Base-by-base conservation (phyloP, 2,113 vertebrate species). In the Nycticorax nycticorax region DNA sequence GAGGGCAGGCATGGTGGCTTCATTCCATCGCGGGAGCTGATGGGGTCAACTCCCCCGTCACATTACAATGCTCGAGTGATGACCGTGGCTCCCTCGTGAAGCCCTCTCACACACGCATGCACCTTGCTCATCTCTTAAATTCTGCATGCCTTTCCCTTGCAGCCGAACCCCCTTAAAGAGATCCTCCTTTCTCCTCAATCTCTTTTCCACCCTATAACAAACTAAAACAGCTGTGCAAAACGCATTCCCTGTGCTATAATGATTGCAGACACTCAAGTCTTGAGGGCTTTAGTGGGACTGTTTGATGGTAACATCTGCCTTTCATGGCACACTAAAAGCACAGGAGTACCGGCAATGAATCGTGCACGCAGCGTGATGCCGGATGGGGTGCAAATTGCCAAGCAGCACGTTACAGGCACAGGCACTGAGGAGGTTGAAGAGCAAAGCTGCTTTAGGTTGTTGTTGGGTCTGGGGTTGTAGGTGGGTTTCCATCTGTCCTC, bases 341-440 rank as follows among this genome's bases (percentile, higher is more conserved):
- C 18, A 10, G 56, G 19, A 56, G 45, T 22, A 55, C 27, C 6
- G 4, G 45, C 17, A 43, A 33, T 3, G 10, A n/a, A 12, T 71
- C 0, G 1, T 10, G 24, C 4, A 67, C 5, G 2, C 72, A 64
- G 43, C 1, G 0, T 6, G 72, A 37, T 9, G 43, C 39, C 4
- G 27, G 18, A 47, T 5, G 3, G 78, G 64, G 52, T 57, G 37
- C 5, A 3, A 63, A 47, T 24, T 53, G n/a, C 52, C 71, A 48
- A 79, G 59, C 16, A 85, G 64, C 73, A 24, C 12, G 0, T 45
- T 4, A 19, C 7, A 33, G 50, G 7, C 16, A 1, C 43, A 80
- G 33, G 33, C 35, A 53, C 4, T 43, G 50, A 47, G 5, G 52
- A 48, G 4, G 57, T 50, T 53, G 56, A 63, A 50, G 60, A 33